These are phyloP conservation scores for Eleginops maclovinus DNA, from an alignment of 2,113 vertebrate species.

Conservation along the genomic window DNA sequence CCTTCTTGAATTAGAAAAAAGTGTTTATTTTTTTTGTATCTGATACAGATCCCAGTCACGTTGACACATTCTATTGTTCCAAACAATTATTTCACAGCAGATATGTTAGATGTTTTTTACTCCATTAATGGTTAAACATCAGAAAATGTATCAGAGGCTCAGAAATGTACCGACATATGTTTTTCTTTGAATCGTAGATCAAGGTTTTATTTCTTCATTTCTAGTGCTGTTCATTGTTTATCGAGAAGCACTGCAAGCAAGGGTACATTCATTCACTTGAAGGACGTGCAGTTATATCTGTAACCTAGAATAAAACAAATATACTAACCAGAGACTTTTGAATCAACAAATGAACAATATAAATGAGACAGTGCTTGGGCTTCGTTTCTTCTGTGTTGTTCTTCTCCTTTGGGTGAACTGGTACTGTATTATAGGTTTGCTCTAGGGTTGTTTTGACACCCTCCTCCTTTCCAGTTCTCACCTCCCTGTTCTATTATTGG, in stretches of 20 bases:
- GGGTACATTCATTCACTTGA: neutral
- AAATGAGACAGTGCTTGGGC: neutral
- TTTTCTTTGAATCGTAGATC: neutral
- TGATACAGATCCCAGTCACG: neutral
- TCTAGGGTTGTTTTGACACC: constrained; percentile 16
- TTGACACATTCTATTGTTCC: neutral
- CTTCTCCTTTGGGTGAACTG: constrained; percentile 3
- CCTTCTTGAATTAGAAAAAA: constrained; percentile 5
- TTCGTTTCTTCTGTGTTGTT: neutral
- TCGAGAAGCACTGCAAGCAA: neutral
- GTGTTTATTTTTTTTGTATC: neutral
- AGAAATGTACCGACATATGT: neutral
- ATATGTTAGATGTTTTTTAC: too few relatives aligned
- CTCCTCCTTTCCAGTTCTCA: neutral
- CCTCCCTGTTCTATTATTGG: constrained; percentile 38
- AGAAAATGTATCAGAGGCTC: constrained; percentile 20
- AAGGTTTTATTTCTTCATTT: neutral
- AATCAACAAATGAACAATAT: constrained; percentile 12
- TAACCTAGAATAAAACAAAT: neutral
- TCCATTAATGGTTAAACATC: too few relatives aligned
- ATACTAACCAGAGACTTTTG: neutral
- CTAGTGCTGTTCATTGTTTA: neutral
- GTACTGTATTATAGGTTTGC: constrained; percentile 25
- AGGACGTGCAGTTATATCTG: neutral
- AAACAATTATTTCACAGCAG: constrained; percentile 14